Percentiles rank a stretch among this genome's conserved stretches.
Evolutionary conservation across 1,140 invertebrate species (phyloP).

Genomic region (Eulimnadia texana): DNA sequence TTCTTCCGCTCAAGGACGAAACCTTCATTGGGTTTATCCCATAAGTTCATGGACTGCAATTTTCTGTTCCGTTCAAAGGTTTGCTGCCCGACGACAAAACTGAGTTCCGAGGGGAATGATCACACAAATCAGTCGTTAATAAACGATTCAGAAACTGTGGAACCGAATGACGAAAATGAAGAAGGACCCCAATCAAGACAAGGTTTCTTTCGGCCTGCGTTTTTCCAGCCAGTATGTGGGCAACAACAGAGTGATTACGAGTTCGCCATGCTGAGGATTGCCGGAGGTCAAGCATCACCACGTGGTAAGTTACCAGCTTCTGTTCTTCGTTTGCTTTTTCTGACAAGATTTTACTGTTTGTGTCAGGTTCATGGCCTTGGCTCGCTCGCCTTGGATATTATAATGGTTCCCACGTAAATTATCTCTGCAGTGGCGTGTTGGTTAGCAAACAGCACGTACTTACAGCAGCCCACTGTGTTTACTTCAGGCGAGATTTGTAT

Average conservation of each 20-base stretch:
- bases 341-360: no score
- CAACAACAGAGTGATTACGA: background rate
- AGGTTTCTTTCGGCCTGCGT: background rate
- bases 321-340: background rate
- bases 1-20: background rate
- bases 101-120: background rate
- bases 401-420: background rate
- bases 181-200: background rate
- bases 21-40: background rate
- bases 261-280: background rate
- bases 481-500: background rate
- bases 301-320: background rate
- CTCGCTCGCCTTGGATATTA: conserved; percentile 6
- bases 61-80: background rate
- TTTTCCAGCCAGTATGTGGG: background rate
- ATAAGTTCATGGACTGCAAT: background rate
- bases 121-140: background rate
- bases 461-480: conserved; percentile 40
- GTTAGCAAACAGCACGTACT: conserved; percentile 43
- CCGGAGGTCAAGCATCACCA: background rate
- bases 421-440: conserved; percentile 42
- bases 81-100: background rate
- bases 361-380: conserved; percentile 12
- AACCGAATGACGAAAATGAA: background rate
- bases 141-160: background rate